These are phyloP conservation scores for Rhabdomys pumilio DNA, from an alignment of 2,797 vertebrate species.

Conservation along the genomic window DNA sequence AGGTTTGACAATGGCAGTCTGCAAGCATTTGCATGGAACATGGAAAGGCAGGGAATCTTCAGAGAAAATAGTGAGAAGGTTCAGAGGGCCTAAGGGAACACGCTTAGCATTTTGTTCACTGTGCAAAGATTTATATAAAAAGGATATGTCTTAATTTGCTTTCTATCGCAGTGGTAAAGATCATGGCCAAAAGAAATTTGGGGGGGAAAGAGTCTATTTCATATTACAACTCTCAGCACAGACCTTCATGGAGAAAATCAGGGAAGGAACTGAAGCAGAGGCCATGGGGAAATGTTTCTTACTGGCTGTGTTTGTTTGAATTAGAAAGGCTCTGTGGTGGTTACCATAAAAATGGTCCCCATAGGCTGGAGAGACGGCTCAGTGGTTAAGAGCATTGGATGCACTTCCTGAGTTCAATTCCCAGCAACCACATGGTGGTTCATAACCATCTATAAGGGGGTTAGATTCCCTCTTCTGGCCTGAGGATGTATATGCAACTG, in stretches of 20 bases:
- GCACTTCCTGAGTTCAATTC: too few relatives aligned
- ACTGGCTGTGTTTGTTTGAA: not conserved
- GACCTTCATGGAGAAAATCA: not conserved
- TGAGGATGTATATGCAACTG: too few relatives aligned
- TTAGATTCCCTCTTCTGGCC: too few relatives aligned
- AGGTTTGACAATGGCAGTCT: not conserved
- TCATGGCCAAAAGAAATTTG: not conserved
- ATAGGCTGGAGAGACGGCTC: not conserved
- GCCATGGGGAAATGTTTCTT: not conserved
- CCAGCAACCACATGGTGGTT: too few relatives aligned
- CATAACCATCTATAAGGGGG: too few relatives aligned
- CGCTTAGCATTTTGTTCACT: not conserved
- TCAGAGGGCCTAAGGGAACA: too few relatives aligned
- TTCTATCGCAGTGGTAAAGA: not conserved
- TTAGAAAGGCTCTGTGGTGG: not conserved
- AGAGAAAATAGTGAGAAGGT: not conserved
- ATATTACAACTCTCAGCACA: not conserved
- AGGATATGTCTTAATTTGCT: not conserved
- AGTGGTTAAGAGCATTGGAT: too few relatives aligned
- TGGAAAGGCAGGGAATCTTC: not conserved
- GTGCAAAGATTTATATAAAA: not conserved
- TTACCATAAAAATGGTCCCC: not conserved
- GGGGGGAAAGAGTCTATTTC: not conserved
- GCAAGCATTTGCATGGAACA: not conserved
- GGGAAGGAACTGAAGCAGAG: not conserved